phyloP scores from a whole-genome alignment of 2,797 vertebrate species.

The Chaunax sp. region DNA sequence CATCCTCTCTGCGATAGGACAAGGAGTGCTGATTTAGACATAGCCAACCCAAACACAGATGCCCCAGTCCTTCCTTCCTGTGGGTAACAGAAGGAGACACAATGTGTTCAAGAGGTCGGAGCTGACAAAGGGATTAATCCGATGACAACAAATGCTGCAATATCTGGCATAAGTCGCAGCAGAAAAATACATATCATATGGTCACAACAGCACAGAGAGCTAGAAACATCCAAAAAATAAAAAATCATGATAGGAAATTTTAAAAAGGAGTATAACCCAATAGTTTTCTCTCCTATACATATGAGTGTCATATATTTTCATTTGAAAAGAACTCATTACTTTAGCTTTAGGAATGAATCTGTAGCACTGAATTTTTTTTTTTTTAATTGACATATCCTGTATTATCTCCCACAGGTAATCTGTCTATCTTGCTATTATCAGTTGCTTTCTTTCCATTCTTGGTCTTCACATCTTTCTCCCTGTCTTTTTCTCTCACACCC shows the following conservation, averaged over 20 bases:
- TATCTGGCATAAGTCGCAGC: constrained; percentile 69
- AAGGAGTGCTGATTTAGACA: constrained; percentile 85
- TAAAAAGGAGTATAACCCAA: constrained; percentile 16
- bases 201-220: constrained; percentile 45
- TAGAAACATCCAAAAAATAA: constrained; percentile 24
- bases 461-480: constrained; percentile 59
- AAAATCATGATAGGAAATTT: constrained; percentile 27
- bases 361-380: constrained; percentile 21
- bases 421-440: constrained; percentile 70
- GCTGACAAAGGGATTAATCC: constrained; percentile 83
- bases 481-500: constrained; percentile 53
- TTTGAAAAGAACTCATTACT: constrained; percentile 25
- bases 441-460: constrained; percentile 50
- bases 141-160: constrained; percentile 76
- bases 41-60: constrained; percentile 84
- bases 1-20: constrained; percentile 63
- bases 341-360: constrained; percentile 29
- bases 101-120: constrained; percentile 82
- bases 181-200: constrained; percentile 79
- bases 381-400: constrained; percentile 58
- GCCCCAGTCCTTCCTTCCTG: constrained; percentile 80
- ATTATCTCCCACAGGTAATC: constrained; percentile 64
- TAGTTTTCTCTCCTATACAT: constrained; percentile 20
- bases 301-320: constrained; percentile 33
- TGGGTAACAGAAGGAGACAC: constrained; percentile 84